Evolutionary conservation across 2,113 vertebrate genomes (phyloP).

Genomic region (Scortum barcoo): DNA sequence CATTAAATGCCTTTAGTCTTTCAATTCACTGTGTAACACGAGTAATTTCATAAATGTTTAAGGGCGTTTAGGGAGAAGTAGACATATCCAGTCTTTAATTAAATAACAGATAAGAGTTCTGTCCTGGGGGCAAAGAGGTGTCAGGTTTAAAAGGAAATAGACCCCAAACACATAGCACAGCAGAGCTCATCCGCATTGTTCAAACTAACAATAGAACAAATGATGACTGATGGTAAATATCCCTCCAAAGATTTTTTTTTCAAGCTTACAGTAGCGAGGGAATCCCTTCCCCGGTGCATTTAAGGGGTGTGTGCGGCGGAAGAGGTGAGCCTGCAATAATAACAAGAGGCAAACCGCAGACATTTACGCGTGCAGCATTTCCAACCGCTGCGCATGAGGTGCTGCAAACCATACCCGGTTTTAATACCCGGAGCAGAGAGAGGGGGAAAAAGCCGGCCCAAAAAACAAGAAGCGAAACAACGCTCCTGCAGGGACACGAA

Average conservation of each 20-base stretch:
- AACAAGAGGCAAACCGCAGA: constrained; percentile 71
- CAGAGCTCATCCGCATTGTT: constrained; percentile 26
- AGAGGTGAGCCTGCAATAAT: constrained; percentile 60
- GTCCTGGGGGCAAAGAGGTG: constrained; percentile 27
- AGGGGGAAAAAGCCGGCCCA: constrained; percentile 7
- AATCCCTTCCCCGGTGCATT: constrained; percentile 46
- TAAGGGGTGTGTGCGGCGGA: constrained; percentile 26
- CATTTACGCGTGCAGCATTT: constrained; percentile 59
- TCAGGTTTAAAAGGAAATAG: constrained; percentile 15
- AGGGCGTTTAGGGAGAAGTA: constrained; percentile 16
- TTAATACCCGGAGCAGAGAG: not conserved
- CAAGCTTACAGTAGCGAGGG: constrained; percentile 23
- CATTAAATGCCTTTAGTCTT: constrained; percentile 6
- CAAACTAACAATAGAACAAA: constrained; percentile 6
- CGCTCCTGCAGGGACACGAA: constrained; percentile 5
- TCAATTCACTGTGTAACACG: constrained; percentile 17
- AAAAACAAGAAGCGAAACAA: no score
- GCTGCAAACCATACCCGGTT: constrained; percentile 6
- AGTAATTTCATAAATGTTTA: constrained; percentile 24
- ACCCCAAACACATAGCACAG: constrained; percentile 14
- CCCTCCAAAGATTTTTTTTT: constrained; percentile 9
- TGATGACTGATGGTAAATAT: constrained; percentile 15
- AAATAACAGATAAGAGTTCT: constrained; percentile 26
- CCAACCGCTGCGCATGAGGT: constrained; percentile 52
- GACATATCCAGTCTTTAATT: constrained; percentile 4